Conservation (phyloP, 2,888 invertebrate genomes). For the Fissipunctia ypsillon region DNA sequence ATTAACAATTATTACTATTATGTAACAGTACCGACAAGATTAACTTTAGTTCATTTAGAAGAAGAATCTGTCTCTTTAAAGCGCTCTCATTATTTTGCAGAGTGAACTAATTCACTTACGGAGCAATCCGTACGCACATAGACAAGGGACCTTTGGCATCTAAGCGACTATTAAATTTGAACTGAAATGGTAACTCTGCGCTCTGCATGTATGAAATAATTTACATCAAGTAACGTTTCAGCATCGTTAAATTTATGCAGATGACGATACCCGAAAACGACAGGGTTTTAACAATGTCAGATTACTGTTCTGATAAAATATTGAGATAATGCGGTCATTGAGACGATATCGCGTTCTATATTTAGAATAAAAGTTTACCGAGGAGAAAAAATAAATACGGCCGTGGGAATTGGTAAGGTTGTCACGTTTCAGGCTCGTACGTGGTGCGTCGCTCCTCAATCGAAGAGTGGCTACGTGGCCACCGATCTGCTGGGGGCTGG, state of each 20-base stretch:
- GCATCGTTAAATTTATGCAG: conserved; percentile 27
- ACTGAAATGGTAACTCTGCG: conserved; percentile 17
- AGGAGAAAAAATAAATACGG: conserved; percentile 76
- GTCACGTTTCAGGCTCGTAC: conserved; percentile 76
- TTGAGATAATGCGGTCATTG: conserved; percentile 67
- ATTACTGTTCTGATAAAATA: conserved; percentile 50
- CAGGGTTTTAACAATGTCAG: conserved; percentile 15
- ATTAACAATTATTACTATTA: conserved; percentile 7
- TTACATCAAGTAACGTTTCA: conserved; percentile 20
- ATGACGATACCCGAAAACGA: conserved; percentile 19
- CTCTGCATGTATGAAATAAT: conserved; percentile 23
- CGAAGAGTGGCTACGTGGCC: conserved; percentile 70
- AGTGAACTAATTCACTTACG: conserved; percentile 14
- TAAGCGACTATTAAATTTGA: conserved; percentile 33
- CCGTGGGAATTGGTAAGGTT: conserved; percentile 73
- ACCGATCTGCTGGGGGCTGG: conserved; percentile 43
- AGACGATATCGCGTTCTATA: conserved; percentile 71
- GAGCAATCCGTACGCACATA: background rate
- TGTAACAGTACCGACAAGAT: background rate
- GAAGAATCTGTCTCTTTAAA: background rate
- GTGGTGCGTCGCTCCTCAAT: conserved; percentile 76
- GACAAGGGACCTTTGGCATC: background rate
- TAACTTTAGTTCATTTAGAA: background rate
- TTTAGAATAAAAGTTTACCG: conserved; percentile 76
- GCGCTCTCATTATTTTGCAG: conserved; percentile 10